Conservation (phyloP, 2,113 vertebrate species). For the Peromyscus californicus region DNA sequence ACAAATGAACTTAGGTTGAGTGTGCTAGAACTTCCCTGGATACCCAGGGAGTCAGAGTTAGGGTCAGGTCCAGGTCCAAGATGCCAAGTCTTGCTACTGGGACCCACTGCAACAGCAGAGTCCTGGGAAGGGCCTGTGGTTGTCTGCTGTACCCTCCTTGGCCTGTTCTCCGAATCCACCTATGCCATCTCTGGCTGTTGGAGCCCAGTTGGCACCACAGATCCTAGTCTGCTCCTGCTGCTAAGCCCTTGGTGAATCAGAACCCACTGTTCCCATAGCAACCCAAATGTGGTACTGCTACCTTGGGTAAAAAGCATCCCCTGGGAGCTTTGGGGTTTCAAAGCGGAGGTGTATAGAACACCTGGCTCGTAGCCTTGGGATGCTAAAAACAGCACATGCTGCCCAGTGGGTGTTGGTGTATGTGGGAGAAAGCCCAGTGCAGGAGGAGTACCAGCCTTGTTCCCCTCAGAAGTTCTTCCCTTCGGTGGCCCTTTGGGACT, state of each 20-base stretch:
- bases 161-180: background rate
- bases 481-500: background rate
- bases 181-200: background rate
- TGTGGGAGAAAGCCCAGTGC: background rate
- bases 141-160: rapidly evolving
- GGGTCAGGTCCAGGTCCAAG: background rate
- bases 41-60: background rate
- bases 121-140: background rate
- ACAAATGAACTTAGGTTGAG: background rate
- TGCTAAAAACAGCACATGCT: background rate
- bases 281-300: slow-evolving; percentile 66
- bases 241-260: slow-evolving; percentile 76
- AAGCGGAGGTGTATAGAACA: slow-evolving; percentile 12
- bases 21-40: too few relatives aligned
- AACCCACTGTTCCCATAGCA: slow-evolving; percentile 86
- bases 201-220: background rate
- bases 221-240: slow-evolving; percentile 60
- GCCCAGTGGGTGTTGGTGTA: background rate
- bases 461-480: background rate
- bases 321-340: slow-evolving; percentile 63
- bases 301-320: slow-evolving; percentile 75
- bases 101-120: background rate
- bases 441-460: background rate
- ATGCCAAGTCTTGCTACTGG: background rate
- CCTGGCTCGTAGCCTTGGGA: background rate